Percentiles rank a stretch among this genome's conserved stretches.
Conservation (phyloP, 2,113 vertebrate species). For the Grus americana region DNA sequence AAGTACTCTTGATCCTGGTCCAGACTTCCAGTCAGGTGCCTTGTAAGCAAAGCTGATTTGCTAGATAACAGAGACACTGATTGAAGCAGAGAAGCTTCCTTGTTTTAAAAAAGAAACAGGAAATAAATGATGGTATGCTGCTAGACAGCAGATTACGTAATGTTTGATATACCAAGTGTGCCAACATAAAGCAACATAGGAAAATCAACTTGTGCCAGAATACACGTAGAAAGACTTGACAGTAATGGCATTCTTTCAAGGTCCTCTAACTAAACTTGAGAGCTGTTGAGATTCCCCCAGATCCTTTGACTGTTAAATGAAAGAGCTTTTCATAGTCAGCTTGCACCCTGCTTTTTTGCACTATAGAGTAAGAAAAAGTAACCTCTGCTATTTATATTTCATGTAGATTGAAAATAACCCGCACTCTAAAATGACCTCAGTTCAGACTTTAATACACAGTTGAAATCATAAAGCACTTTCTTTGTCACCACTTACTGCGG, state of each 20-base stretch:
- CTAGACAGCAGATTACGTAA: constrained; percentile 6
- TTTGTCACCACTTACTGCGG: not conserved
- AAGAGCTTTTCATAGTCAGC: not conserved
- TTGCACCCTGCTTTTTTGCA: not conserved
- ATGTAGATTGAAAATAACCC: not conserved
- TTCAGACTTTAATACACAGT: not conserved
- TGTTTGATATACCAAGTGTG: constrained; percentile 21
- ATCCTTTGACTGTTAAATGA: not conserved
- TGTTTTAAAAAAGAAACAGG: constrained; percentile 22
- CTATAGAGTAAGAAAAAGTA: not conserved
- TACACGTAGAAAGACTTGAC: not conserved
- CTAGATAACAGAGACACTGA: not conserved
- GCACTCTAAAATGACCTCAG: not conserved
- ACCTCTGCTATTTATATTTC: not conserved
- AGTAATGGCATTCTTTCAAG: constrained; percentile 24
- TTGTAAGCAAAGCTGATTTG: not conserved
- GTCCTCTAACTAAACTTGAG: not conserved
- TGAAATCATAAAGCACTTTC: not conserved
- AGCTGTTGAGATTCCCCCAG: constrained; percentile 11
- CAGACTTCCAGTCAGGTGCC: not conserved
- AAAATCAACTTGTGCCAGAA: constrained; percentile 7
- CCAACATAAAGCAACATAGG: constrained; percentile 14
- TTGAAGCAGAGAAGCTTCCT: not conserved
- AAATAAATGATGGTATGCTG: constrained; percentile 12
- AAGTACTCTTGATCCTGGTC: not conserved